These are phyloP conservation scores for Aproaerema taeniolella DNA, from an alignment of 2,888 invertebrate genomes.

Conservation along the genomic window DNA sequence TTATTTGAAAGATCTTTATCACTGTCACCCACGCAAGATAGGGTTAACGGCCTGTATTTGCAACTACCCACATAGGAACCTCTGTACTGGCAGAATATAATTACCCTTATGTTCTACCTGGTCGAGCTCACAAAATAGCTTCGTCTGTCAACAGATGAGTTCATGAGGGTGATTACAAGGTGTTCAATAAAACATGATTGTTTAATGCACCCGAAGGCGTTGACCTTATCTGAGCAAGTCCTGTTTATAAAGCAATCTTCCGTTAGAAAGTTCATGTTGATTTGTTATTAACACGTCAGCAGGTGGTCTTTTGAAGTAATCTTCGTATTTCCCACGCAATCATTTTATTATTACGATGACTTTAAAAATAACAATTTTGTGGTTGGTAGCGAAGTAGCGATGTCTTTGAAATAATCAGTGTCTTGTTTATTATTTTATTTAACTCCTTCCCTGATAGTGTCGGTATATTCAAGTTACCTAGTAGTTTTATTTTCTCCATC, in stretches of 20 bases:
- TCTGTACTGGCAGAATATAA: constrained; percentile 2
- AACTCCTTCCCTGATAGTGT: too few relatives aligned
- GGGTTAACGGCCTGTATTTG: constrained; percentile 38
- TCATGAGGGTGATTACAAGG: constrained; percentile 3
- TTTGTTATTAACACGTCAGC: constrained; percentile 28
- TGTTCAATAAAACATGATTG: background rate
- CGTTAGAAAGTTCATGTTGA: constrained; percentile 38
- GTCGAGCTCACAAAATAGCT: background rate
- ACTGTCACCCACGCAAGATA: constrained; percentile 39
- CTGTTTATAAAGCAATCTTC: constrained; percentile 19
- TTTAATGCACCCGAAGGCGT: constrained; percentile 1
- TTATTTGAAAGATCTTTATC: constrained; percentile 18
- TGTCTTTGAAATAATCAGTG: too few relatives aligned
- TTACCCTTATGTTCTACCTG: constrained; percentile 12
- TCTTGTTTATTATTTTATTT: too few relatives aligned
- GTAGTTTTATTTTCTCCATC: too few relatives aligned
- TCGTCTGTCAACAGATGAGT: background rate
- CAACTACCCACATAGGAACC: constrained; percentile 36
- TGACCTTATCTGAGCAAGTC: constrained; percentile 1
- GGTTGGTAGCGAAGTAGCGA: too few relatives aligned
- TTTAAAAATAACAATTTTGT: too few relatives aligned
- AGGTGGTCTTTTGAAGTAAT: constrained; percentile 22
- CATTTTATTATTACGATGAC: constrained; percentile 18
- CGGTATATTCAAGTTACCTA: too few relatives aligned
- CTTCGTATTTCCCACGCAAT: constrained; percentile 28